phyloP scores from a whole-genome alignment of 2,888 invertebrate genomes.

The Synergus umbraculus region DNA sequence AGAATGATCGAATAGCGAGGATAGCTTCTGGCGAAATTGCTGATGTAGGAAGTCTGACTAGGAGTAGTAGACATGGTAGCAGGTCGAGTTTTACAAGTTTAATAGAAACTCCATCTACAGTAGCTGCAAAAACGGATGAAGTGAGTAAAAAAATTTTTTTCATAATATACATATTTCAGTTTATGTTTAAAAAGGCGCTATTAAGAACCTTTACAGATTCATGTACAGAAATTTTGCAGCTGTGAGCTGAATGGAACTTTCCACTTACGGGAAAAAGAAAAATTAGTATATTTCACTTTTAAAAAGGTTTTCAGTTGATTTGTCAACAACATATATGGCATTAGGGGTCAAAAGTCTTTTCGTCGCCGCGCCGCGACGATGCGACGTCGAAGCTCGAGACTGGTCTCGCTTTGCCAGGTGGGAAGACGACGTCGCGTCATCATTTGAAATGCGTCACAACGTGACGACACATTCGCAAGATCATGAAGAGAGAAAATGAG shows the following conservation, averaged over 20 bases:
- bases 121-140: slow-evolving; percentile 78
- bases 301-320: too few species aligned
- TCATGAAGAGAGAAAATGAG: neutral
- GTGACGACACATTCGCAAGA: slow-evolving; percentile 3
- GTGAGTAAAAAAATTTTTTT: slow-evolving; percentile 76
- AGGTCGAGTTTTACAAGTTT: slow-evolving; percentile 87
- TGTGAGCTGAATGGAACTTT: too few species aligned
- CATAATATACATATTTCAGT: too few species aligned
- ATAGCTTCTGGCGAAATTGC: slow-evolving; percentile 72
- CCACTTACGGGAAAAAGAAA: too few species aligned
- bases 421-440: slow-evolving; percentile 41
- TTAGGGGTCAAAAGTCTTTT: neutral
- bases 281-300: too few species aligned
- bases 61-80: slow-evolving; percentile 82
- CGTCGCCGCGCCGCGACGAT: neutral
- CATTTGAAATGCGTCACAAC: slow-evolving; percentile 31
- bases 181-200: too few species aligned
- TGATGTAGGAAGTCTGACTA: slow-evolving; percentile 70
- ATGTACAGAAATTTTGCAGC: too few species aligned
- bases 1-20: slow-evolving; percentile 84
- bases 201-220: too few species aligned
- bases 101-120: slow-evolving; percentile 77
- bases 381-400: slow-evolving; percentile 26
- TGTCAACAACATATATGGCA: too few species aligned
- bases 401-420: slow-evolving; percentile 41